Base-by-base conservation (phyloP, 2,797 vertebrate species). In the Brachyalestes nurse region DNA sequence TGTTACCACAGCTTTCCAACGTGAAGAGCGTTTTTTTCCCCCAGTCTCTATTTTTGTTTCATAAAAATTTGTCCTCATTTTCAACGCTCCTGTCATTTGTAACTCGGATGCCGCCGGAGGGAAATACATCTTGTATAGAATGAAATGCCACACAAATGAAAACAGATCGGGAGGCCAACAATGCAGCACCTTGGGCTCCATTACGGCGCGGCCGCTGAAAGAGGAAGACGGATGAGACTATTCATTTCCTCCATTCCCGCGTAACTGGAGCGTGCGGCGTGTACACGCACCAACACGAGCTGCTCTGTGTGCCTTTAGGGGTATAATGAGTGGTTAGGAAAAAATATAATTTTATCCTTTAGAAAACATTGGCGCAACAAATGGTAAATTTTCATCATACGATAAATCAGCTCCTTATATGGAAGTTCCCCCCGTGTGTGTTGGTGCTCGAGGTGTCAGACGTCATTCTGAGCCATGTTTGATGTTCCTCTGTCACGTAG, bases 141-240 rank as follows among this genome's bases (percentile, higher is more conserved):
- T 91, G 80, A 94, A 93, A 93, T 93, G 93, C 90, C 93, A 93
- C 86, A 87, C 91, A 94, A 95, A 95, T 95, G 93, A 95, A 92
- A 92, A 95, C 91, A 84, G 93, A 95, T 95, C 88, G 90, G 90
- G 89, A 91, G 87, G 87, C 64, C 85, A 80, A 83, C 87, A 83
- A 42, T 84, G 82, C 92, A 90, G 90, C 90, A 90, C 90, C 90
- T 86, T 88, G 90, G 92, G 89, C 90, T 87, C 90, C 92, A 93
- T 94, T 94, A 93, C 89, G 61, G 73, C 64, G 75, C 69, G 84
- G 79, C 82, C 75, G 80, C 75, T 73, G 88, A 86, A 89, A 86
- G 40, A 80, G 71, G 85, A 93, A 94, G 94, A 95, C 84, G 78
- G 90, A 94, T 94, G 92, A 88, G 89, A 82, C 89, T 81, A 89